Conservation (phyloP, 1,140 invertebrate genomes). For the Macrobrachium nipponense region DNA sequence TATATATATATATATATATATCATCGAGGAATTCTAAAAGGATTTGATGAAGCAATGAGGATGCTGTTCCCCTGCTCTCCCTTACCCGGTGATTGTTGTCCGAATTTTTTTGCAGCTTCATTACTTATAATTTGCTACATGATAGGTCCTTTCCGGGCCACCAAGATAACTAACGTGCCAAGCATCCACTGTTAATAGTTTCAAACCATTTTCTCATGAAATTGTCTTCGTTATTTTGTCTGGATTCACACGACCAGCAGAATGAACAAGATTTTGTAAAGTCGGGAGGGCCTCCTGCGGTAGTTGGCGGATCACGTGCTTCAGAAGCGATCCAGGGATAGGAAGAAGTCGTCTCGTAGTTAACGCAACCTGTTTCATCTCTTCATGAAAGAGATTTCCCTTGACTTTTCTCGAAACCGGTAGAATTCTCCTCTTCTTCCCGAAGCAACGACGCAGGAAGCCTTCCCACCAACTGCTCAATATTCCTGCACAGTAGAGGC, state of each 20-base stretch:
- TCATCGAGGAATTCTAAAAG: neutral
- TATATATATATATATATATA: slow-evolving; percentile 22
- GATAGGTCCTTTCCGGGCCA: slow-evolving; percentile 47
- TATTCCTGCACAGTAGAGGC: slow-evolving; percentile 35
- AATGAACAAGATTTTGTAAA: neutral
- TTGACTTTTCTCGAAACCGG: too few relatives aligned
- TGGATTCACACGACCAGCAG: slow-evolving; percentile 22
- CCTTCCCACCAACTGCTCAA: slow-evolving; percentile 40
- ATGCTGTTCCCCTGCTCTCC: neutral
- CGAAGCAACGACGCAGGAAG: slow-evolving; percentile 24
- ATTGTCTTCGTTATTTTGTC: slow-evolving; percentile 46
- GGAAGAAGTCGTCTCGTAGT: too few relatives aligned
- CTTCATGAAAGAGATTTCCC: too few relatives aligned
- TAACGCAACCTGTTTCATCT: too few relatives aligned
- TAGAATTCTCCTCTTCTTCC: too few relatives aligned
- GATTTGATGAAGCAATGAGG: neutral
- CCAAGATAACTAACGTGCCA: slow-evolving; percentile 61
- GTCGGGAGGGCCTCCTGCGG: slow-evolving; percentile 43
- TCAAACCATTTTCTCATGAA: slow-evolving; percentile 12
- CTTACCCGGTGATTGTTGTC: slow-evolving; percentile 51
- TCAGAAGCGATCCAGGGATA: too few relatives aligned
- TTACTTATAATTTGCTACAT: slow-evolving; percentile 55
- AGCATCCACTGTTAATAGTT: slow-evolving; percentile 58
- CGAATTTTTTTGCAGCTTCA: slow-evolving; percentile 55
- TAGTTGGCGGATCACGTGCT: neutral